Evolutionary conservation across 2,113 vertebrate species (phyloP), one percentile per base, ranked within the genome.

Genomic region (Vulpes lagopus): DNA sequence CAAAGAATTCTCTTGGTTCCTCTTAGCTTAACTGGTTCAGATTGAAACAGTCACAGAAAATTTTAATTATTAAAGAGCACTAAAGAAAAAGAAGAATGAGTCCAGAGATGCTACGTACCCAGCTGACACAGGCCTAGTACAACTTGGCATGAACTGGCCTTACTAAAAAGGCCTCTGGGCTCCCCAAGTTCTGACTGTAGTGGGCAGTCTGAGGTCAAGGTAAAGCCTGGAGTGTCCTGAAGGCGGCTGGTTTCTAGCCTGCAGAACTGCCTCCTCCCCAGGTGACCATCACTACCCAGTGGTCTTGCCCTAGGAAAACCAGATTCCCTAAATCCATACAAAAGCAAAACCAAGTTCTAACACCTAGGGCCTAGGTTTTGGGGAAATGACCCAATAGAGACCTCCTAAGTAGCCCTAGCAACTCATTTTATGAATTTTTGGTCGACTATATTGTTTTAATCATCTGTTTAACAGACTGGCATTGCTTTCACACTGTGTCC

Each of bases 71-170:
- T 20, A 71, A 65, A 16, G 27, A 64, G 11, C 20, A 20, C 19
- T 55, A 71, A 93, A 83, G 69, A 55, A 74, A 85, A 83, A 67
- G 9, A n/a, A 69, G 32, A 69, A 30, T 65, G 84, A 83, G 57
- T 57, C 57, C 22, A 15, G 5, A 65, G 11, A 9, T 65, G n/a
- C 12, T 49, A 4, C 15, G 51, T 2, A 38, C 10, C 20, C 23
- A 83, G 12, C 1, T 22, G 25, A 89, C 11, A 62, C 9, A 43
- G 59, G 64, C 10, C 49, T 15, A 53, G 49, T 8, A 38, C 5
- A 89, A 10, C 19, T 1, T 23, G 83, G 78, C 67, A 11, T 11
- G 27, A 92, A 19, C 0, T 27, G 32, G 51, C 43, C 53, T 71
- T 17, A 55, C 59, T 14, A 25, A 30, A 30, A n/a, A 81, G 60